Evolutionary conservation across 2,888 invertebrate species (phyloP).

Genomic region (Andrena bucephala): DNA sequence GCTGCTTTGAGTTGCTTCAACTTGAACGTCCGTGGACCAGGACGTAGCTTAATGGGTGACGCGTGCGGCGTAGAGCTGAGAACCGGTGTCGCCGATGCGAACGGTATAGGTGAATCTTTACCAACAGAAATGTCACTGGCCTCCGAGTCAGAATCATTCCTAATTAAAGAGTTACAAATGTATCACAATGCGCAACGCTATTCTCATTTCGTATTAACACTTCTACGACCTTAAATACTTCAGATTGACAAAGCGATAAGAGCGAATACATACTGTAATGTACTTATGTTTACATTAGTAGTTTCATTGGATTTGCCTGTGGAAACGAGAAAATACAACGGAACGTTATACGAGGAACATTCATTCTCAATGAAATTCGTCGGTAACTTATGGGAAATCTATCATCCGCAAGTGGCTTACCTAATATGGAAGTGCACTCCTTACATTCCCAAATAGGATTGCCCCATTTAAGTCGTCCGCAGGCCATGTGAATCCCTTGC

Average conservation of each 20-base stretch:
- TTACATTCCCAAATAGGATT: slow-evolving; percentile 85
- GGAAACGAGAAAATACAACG: slow-evolving; percentile 1
- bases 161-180: slow-evolving; percentile 18
- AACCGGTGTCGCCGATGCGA: neutral
- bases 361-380: neutral
- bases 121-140: slow-evolving; percentile 82
- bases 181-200: neutral
- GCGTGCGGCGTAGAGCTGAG: neutral
- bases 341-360: neutral
- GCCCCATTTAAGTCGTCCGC: slow-evolving; percentile 84
- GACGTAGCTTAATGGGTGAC: slow-evolving; percentile 63
- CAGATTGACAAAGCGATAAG: slow-evolving; percentile 1
- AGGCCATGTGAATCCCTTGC: slow-evolving; percentile 86
- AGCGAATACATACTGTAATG: slow-evolving; percentile 40
- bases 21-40: slow-evolving; percentile 79
- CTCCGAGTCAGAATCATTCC: slow-evolving; percentile 51
- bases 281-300: slow-evolving; percentile 7
- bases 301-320: slow-evolving; percentile 51
- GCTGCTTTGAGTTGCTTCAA: slow-evolving; percentile 61
- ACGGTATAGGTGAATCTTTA: slow-evolving; percentile 61
- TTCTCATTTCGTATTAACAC: slow-evolving; percentile 12
- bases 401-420: slow-evolving; percentile 57
- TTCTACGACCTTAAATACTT: neutral
- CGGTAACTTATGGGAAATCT: neutral
- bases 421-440: slow-evolving; percentile 82